phyloP scores from a whole-genome alignment of 2,113 vertebrate genomes.

The Coturnix japonica region DNA sequence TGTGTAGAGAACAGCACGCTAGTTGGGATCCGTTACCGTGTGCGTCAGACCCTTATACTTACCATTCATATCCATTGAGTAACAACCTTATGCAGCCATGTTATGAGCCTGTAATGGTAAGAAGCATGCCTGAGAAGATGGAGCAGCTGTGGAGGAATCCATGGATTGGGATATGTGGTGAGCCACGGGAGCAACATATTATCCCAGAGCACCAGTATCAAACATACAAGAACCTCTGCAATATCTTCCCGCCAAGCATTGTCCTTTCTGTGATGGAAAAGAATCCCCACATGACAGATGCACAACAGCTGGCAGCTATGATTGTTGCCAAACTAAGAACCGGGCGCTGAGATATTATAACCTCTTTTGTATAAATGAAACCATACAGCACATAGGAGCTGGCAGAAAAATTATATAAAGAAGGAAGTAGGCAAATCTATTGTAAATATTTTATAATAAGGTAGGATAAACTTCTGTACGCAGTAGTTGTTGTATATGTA shows the following conservation, averaged over 20 bases:
- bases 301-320: constrained; percentile 95
- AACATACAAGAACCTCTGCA: constrained; percentile 98
- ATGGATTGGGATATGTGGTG: constrained; percentile 87
- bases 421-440: constrained; percentile 37
- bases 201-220: constrained; percentile 97
- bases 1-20: constrained; percentile 97
- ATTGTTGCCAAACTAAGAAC: constrained; percentile 95
- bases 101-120: constrained; percentile 96
- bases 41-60: constrained; percentile 87
- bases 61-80: constrained; percentile 90
- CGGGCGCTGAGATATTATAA: constrained; percentile 79
- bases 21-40: constrained; percentile 96
- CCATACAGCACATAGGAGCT: neutral
- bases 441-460: constrained; percentile 67
- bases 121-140: constrained; percentile 99
- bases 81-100: constrained; percentile 94
- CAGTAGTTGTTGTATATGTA: constrained; percentile 52
- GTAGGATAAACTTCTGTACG: constrained; percentile 62
- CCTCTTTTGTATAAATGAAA: constrained; percentile 12
- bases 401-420: neutral
- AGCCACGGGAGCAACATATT: constrained; percentile 88
- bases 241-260: constrained; percentile 94
- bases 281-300: constrained; percentile 95
- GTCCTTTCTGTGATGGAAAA: constrained; percentile 99
- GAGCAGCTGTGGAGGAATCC: constrained; percentile 97